These are phyloP conservation scores for Tholera decimalis DNA, from an alignment of 2,888 invertebrate genomes.

Conservation along the genomic window DNA sequence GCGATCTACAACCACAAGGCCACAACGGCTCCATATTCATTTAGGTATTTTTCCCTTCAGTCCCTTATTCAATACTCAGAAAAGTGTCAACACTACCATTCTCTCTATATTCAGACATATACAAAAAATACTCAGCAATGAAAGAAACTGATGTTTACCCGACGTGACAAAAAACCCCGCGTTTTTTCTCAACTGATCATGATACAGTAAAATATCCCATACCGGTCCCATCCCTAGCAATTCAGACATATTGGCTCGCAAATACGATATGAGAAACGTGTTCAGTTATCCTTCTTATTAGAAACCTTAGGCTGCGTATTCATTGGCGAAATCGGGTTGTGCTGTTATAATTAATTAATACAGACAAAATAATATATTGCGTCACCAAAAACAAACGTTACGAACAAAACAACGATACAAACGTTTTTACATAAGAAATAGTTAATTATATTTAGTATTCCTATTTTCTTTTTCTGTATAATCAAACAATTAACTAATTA, in stretches of 20 bases:
- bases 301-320: slow-evolving; percentile 28
- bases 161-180: slow-evolving; percentile 40
- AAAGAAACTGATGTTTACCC: slow-evolving; percentile 35
- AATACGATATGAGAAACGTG: slow-evolving; percentile 65
- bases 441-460: too few species aligned
- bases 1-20: too few species aligned
- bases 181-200: slow-evolving; percentile 43
- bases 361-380: too few species aligned
- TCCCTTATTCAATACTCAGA: neutral
- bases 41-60: neutral
- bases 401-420: too few species aligned
- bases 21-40: too few species aligned
- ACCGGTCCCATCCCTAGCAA: slow-evolving; percentile 51
- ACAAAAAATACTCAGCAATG: slow-evolving; percentile 38
- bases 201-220: slow-evolving; percentile 40
- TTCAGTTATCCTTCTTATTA: slow-evolving; percentile 57
- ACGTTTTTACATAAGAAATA: too few species aligned
- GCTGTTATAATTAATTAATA: too few species aligned
- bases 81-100: neutral
- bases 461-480: too few species aligned
- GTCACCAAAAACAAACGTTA: too few species aligned
- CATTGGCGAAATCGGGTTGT: neutral
- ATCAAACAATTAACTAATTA: too few species aligned
- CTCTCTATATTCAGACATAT: neutral
- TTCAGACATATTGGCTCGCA: slow-evolving; percentile 64